Base-by-base conservation (phyloP, 2,797 vertebrate species). In the Pipistrellus pygmaeus region DNA sequence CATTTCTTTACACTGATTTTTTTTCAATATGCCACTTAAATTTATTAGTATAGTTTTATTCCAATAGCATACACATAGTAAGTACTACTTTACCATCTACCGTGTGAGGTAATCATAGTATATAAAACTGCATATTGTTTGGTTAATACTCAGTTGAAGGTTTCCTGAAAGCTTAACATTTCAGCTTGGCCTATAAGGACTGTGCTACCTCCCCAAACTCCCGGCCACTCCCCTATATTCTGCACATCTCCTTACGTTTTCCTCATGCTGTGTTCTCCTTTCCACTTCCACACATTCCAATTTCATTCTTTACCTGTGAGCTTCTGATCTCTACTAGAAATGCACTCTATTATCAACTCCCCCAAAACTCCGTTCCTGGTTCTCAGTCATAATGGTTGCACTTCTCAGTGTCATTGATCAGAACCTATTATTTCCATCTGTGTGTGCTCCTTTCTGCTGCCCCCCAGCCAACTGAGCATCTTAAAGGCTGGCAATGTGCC, bases 21-120 rank as follows among this genome's bases (percentile, higher is more conserved):
- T 96, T 96, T 53, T 86, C 73, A 71, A 81, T 27, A 25, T 15
- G 35, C 11, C 93, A 27, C 83, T 93, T 75, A 57, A 80, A 89
- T 81, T 46, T 4, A 94, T 0, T 44, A 38, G n/a, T 77, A 23
- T 2, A 0, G 46, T 84, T 87, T 64, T 57, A 77, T 94, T 53
- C 13, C 30, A 80, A 21, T 38, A 38, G 6, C 62, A 96, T 96
- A 2, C 53, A 75, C 60, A 72, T 91, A 68, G 0, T 38, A 11
- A 55, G 1, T 44, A 68, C 91, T 90, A 69, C 20, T 93, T 85
- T 86, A 64, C 73, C 85, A 46, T 35, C 64, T 55, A 41, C 15
- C 55, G 17, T 30, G 51, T 85, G 3, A 82, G 7, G 14, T 72
- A 53, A 11, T 2, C 85, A 77, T 53, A 44, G 2, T 66, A 60